Evolutionary conservation across 1,140 invertebrate species (phyloP), one percentile per base, ranked within the genome.

Genomic region (Tetramorium simillimum): DNA sequence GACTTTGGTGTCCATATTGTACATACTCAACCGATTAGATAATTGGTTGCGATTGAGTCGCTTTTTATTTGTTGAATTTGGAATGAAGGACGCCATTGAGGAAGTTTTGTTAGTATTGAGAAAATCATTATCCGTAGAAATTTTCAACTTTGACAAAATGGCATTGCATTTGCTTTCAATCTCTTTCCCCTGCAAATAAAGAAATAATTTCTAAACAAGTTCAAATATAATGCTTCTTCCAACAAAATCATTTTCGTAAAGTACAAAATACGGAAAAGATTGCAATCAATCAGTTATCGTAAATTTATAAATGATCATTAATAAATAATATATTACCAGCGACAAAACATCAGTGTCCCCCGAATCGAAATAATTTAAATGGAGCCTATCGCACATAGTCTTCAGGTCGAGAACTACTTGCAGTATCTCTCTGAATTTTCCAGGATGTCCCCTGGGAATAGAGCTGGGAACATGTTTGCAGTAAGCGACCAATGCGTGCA

Each of bases 381-480:
- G 91, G 43, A 95, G 80, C 67, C 93, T 93, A 7, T 86, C 67
- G 18, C 94, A 95, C 73, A 95, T 93, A 24, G 94, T 88, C 77
- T 86, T 92, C 6, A 95, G 63, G 21, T 95, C 91, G 5, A 93
- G 76, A 7, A 94, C 91, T 67, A 94, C 88, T 53, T 93, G 89
- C 21, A 95, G 65, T 70, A 95, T 90, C 37, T 95, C 94, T 51
- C 92, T 93, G 14, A 95, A 77, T 67, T 95, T 95, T 56, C 92
- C 93, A 16, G 94, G 91, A 80, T 95, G 91, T 49, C 92, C 92
- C 87, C 93, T 94, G 16, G 93, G 46, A 28, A 93, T 92, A 21
- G 94, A 94, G 60, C 89, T 93, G 0, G 94, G 94, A 89, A 95
- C 93, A 81, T 95, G 95, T 62, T 94, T 95, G 21, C 90, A 94